These are phyloP conservation scores for Clavelina lepadiformis DNA, from an alignment of 23 tunicate species.

Conservation along the genomic window DNA sequence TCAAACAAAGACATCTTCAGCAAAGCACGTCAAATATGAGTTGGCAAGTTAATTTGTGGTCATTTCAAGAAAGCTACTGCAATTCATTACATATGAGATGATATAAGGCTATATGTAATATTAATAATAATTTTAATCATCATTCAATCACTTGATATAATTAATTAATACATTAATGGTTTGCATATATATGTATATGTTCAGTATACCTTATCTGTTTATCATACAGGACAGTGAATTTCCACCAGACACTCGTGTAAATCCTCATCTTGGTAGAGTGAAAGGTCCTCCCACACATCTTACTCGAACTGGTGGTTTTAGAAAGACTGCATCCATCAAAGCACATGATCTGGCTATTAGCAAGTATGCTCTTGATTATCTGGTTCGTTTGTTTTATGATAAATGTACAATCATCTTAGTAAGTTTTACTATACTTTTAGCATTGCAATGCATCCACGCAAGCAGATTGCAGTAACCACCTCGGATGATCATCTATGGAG, in stretches of 20 bases:
- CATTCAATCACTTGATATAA: too few species aligned
- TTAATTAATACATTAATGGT: too few species aligned
- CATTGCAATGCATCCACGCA: slow-evolving; percentile 81
- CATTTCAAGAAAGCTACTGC: too few species aligned
- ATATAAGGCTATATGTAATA: too few species aligned
- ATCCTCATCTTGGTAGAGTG: slow-evolving; percentile 50
- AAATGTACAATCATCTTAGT: not conserved
- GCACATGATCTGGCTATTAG: slow-evolving; percentile 70
- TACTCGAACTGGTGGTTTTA: slow-evolving; percentile 70
- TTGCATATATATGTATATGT: not conserved
- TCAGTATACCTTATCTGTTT: too few species aligned
- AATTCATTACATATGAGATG: too few species aligned
- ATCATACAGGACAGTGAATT: slow-evolving; percentile 55
- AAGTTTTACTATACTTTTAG: too few species aligned
- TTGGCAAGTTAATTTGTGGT: too few species aligned
- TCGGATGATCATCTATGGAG: slow-evolving; percentile 91
- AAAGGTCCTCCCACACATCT: slow-evolving; percentile 79
- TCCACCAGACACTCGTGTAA: slow-evolving; percentile 72
- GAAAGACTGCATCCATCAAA: slow-evolving; percentile 47
- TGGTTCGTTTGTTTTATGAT: not conserved
- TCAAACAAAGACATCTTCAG: too few species aligned
- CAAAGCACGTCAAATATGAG: too few species aligned
- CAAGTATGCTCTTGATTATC: slow-evolving; percentile 28
- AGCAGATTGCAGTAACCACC: slow-evolving; percentile 83
- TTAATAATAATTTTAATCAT: too few species aligned